Percentiles rank a stretch among this genome's conserved stretches.
phyloP scores from a whole-genome alignment of 2,113 vertebrate genomes.

The Psittacara wagleri region DNA sequence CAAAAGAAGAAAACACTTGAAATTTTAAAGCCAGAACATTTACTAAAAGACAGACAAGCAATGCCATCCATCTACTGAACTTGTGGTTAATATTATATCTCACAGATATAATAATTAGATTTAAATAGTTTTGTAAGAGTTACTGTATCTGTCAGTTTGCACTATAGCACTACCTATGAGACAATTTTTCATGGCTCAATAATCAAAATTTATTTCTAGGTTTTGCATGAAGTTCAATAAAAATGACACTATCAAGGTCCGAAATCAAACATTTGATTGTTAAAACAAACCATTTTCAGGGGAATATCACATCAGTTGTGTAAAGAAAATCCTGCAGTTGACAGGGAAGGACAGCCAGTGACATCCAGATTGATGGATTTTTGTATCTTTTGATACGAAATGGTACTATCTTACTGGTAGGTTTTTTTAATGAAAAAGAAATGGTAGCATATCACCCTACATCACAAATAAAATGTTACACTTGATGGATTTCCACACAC shows the following conservation, averaged over 20 bases:
- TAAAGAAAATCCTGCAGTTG: neutral
- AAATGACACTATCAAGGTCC: constrained; percentile 46
- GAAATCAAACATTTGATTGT: neutral
- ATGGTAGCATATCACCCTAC: neutral
- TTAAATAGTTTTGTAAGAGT: neutral
- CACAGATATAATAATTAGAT: neutral
- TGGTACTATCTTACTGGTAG: neutral
- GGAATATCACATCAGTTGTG: neutral
- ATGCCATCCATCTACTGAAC: neutral
- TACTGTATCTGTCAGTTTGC: neutral
- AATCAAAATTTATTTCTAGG: neutral
- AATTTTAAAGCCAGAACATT: neutral
- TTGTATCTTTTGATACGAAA: neutral
- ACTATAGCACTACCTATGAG: neutral
- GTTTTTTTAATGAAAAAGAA: neutral
- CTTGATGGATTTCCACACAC: neutral
- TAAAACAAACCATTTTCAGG: neutral
- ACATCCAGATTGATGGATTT: neutral
- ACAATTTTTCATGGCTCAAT: neutral
- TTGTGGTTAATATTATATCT: neutral
- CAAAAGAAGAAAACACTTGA: neutral
- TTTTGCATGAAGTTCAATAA: neutral
- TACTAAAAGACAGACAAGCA: constrained; percentile 3
- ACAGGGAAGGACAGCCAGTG: neutral
- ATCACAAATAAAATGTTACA: neutral